phyloP scores from a whole-genome alignment of 2,888 invertebrate genomes.

The Cryptus viduatorius region DNA sequence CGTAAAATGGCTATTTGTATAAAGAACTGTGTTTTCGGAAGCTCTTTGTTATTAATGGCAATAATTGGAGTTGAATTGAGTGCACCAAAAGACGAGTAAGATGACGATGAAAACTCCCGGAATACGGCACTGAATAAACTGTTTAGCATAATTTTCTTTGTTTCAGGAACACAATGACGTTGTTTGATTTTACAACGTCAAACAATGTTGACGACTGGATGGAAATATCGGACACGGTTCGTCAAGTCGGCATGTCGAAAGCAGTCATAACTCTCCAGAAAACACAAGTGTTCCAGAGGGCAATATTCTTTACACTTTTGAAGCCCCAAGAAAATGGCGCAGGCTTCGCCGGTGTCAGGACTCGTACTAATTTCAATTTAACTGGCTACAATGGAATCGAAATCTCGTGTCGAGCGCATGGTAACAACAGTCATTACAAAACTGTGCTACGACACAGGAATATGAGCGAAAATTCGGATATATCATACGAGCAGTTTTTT shows the following conservation, averaged over 20 bases:
- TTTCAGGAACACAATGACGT: constrained; percentile 70
- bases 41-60: background rate
- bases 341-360: constrained; percentile 88
- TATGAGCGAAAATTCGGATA: constrained; percentile 86
- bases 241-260: constrained; percentile 89
- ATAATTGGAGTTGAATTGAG: background rate
- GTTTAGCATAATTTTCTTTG: constrained; percentile 5
- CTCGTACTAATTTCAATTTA: constrained; percentile 86
- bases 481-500: constrained; percentile 88
- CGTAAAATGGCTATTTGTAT: too few relatives aligned
- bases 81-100: background rate
- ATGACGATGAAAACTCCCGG: background rate
- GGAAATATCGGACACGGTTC: constrained; percentile 89
- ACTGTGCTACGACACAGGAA: constrained; percentile 87
- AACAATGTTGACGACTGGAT: constrained; percentile 87
- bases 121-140: background rate
- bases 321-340: constrained; percentile 90
- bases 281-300: constrained; percentile 87
- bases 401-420: constrained; percentile 87
- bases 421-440: constrained; percentile 87
- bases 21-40: background rate
- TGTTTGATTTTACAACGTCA: constrained; percentile 88
- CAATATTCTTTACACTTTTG: constrained; percentile 88
- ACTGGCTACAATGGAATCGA: constrained; percentile 85
- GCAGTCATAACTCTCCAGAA: constrained; percentile 87